Conservation (phyloP, 2,113 vertebrate species). For the Perca schrenkii region DNA sequence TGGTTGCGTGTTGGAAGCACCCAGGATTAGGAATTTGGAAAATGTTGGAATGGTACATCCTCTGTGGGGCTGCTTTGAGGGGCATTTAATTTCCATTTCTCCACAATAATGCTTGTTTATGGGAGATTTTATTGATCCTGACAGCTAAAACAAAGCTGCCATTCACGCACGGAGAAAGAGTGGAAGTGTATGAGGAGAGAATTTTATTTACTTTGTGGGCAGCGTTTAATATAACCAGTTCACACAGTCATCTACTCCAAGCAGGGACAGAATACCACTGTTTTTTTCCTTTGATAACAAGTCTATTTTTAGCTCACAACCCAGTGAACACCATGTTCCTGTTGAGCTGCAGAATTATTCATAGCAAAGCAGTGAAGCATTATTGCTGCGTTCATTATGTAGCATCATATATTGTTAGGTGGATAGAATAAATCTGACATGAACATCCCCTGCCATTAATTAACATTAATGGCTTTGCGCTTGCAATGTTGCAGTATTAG, state of each 20-base stretch:
- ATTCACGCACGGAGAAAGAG: conserved; percentile 58
- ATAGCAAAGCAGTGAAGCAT: conserved; percentile 24
- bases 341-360: conserved; percentile 41
- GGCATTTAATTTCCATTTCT: conserved; percentile 65
- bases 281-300: conserved; percentile 17
- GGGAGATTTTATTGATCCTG: conserved; percentile 68
- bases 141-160: conserved; percentile 76
- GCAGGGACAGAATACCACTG: conserved; percentile 31
- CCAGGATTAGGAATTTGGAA: conserved; percentile 52
- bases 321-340: conserved; percentile 39
- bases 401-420: conserved; percentile 6
- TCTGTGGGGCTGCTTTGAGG: conserved; percentile 56
- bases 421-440: conserved; percentile 23
- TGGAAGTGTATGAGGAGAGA: conserved; percentile 47
- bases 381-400: conserved; percentile 29
- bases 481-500: not conserved
- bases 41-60: conserved; percentile 56
- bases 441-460: conserved; percentile 25
- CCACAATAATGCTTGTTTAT: conserved; percentile 63
- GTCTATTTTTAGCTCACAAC: conserved; percentile 53
- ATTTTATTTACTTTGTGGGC: conserved; percentile 66
- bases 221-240: conserved; percentile 42
- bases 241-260: conserved; percentile 49
- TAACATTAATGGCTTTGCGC: conserved; percentile 6
- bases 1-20: not conserved